These are phyloP conservation scores for Cherax quadricarinatus DNA, from an alignment of 1,140 invertebrate genomes.

Conservation along the genomic window DNA sequence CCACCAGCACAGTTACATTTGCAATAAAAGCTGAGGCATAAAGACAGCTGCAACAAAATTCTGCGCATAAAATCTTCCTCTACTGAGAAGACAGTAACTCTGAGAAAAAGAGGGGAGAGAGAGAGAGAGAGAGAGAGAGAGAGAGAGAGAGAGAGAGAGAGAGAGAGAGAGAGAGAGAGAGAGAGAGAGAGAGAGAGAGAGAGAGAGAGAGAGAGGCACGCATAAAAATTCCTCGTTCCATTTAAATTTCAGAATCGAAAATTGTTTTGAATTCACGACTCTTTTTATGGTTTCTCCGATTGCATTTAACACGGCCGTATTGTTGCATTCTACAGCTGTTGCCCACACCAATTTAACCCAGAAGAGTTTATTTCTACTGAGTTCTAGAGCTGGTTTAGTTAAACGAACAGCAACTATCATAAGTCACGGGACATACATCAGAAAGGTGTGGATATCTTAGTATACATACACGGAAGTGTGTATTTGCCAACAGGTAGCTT, in stretches of 20 bases:
- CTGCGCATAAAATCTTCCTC: constrained; percentile 34
- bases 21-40: constrained; percentile 33
- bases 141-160: neutral
- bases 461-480: too few species aligned
- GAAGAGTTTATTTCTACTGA: neutral
- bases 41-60: constrained; percentile 36
- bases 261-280: constrained; percentile 56
- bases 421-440: neutral
- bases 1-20: constrained; percentile 9
- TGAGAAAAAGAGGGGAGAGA: neutral
- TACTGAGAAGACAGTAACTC: constrained; percentile 41
- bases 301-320: constrained; percentile 7
- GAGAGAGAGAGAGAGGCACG: neutral
- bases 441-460: too few species aligned
- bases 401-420: neutral
- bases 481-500: too few species aligned
- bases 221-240: constrained; percentile 51
- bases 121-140: too few species aligned
- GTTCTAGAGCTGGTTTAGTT: neutral
- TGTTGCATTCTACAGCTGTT: constrained; percentile 7
- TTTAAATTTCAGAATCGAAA: constrained; percentile 57
- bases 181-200: too few species aligned
- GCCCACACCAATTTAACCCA: neutral
- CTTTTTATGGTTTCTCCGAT: constrained; percentile 48
- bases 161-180: neutral